Percentiles rank a stretch among this genome's conserved stretches.
Conservation (phyloP, 2,888 invertebrate genomes). For the Hemistola chrysoprasaria region DNA sequence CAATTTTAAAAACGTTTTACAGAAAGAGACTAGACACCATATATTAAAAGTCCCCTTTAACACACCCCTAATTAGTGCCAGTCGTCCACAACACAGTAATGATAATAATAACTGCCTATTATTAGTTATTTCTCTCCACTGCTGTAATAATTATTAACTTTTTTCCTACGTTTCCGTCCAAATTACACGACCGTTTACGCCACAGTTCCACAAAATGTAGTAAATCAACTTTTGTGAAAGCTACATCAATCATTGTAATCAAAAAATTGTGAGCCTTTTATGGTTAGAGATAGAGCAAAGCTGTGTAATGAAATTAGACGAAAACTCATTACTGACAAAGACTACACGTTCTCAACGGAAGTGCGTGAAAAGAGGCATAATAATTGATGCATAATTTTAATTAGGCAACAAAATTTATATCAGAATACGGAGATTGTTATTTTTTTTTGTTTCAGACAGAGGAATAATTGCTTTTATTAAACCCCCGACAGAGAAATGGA, state of each 20-base stretch:
- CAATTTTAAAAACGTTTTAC: slow-evolving; percentile 6
- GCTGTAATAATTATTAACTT: slow-evolving; percentile 67
- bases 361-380: too few relatives aligned
- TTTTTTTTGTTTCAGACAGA: too few relatives aligned
- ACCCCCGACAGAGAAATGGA: too few relatives aligned
- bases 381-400: too few relatives aligned
- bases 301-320: too few relatives aligned
- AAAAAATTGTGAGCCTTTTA: too few relatives aligned
- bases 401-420: too few relatives aligned
- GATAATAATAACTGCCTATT: slow-evolving; percentile 71
- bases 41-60: slow-evolving; percentile 11
- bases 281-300: too few relatives aligned
- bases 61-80: slow-evolving; percentile 54
- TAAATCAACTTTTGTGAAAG: slow-evolving; percentile 2
- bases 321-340: too few relatives aligned
- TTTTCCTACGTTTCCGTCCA: slow-evolving; percentile 66
- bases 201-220: slow-evolving; percentile 19
- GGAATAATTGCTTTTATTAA: too few relatives aligned
- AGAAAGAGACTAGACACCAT: slow-evolving; percentile 1
- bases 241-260: background rate
- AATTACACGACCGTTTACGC: slow-evolving; percentile 46
- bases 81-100: slow-evolving; percentile 43
- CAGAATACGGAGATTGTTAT: background rate
- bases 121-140: slow-evolving; percentile 49
- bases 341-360: too few relatives aligned